Evolutionary conservation across 2,113 vertebrate genomes (phyloP).

Genomic region (Brachyhypopomus gauderio): DNA sequence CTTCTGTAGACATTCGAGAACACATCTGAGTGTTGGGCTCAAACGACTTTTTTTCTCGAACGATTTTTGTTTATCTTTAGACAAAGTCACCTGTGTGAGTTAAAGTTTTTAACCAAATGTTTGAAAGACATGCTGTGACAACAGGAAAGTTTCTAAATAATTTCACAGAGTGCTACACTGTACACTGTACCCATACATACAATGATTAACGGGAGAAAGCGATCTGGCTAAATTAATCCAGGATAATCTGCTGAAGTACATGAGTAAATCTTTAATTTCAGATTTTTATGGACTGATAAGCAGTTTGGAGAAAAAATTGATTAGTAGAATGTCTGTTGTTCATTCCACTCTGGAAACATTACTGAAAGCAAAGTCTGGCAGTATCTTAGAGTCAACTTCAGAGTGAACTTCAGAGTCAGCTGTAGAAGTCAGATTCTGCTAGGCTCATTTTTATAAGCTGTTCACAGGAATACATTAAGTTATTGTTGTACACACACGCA

Average conservation of each 20-base stretch:
- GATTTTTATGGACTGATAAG: slow-evolving; percentile 41
- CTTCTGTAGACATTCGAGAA: background rate
- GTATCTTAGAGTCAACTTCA: background rate
- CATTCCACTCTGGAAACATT: slow-evolving; percentile 20
- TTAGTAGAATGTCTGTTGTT: slow-evolving; percentile 35
- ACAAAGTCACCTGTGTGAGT: slow-evolving; percentile 35
- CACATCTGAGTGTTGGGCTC: slow-evolving; percentile 9
- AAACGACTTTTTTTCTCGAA: no score
- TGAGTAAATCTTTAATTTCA: slow-evolving; percentile 29
- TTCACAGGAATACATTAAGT: slow-evolving; percentile 19
- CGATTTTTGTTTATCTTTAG: slow-evolving; percentile 33
- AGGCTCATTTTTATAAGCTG: slow-evolving; percentile 15
- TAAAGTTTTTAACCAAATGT: slow-evolving; percentile 44
- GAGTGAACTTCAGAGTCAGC: no score
- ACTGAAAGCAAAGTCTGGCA: background rate
- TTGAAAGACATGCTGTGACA: slow-evolving; percentile 42
- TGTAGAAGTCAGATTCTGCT: background rate
- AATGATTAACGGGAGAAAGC: slow-evolving; percentile 54
- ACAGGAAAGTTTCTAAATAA: slow-evolving; percentile 44
- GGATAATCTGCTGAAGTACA: slow-evolving; percentile 50
- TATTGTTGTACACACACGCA: slow-evolving; percentile 3
- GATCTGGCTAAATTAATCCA: slow-evolving; percentile 51
- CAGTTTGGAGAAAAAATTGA: slow-evolving; percentile 45
- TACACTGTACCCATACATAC: slow-evolving; percentile 37
- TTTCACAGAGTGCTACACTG: slow-evolving; percentile 31